Conservation (phyloP, 2,888 invertebrate species). For the Nephrotoma flavescens region DNA sequence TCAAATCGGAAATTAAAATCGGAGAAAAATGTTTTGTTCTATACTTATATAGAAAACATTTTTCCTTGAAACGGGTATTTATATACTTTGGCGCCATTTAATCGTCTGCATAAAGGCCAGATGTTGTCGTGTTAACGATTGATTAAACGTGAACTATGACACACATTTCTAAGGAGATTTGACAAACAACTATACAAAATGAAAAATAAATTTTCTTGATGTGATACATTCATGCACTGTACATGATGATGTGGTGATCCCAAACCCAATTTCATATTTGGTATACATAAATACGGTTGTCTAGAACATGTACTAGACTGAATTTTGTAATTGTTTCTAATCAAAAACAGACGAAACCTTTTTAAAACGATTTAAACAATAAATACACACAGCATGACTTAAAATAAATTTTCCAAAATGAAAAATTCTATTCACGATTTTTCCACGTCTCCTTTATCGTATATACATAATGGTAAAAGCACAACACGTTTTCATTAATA, state of each 20-base stretch:
- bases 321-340: background rate
- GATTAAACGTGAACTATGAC: background rate
- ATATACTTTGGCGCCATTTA: background rate
- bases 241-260: background rate
- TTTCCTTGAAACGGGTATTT: background rate
- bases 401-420: background rate
- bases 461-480: background rate
- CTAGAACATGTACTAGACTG: background rate
- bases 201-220: background rate
- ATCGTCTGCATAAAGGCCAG: background rate
- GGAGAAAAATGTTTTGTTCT: background rate
- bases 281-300: background rate
- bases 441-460: background rate
- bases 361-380: background rate
- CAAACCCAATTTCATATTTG: background rate
- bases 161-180: background rate
- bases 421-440: background rate
- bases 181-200: background rate
- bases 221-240: background rate
- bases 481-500: background rate
- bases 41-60: background rate
- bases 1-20: background rate
- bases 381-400: background rate
- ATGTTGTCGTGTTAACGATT: background rate
- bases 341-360: background rate